These are phyloP conservation scores for Sesia bembeciformis DNA, from an alignment of 2,888 invertebrate species.

Conservation along the genomic window DNA sequence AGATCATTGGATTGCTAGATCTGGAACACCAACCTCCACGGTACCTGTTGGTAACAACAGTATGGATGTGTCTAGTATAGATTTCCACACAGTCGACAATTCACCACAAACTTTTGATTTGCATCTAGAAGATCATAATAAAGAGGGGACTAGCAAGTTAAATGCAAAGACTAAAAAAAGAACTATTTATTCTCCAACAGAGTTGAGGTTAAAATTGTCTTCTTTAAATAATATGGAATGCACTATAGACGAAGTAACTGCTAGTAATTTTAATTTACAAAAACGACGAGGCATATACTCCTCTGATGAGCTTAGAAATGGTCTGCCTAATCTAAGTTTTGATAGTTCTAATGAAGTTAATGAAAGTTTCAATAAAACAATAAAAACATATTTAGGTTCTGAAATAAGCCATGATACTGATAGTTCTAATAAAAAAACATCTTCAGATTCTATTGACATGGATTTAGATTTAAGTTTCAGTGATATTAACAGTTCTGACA, in stretches of 20 bases:
- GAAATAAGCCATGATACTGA: conserved; percentile 64
- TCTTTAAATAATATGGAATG: conserved; percentile 56
- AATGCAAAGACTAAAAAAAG: conserved; percentile 38
- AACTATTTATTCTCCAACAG: conserved; percentile 65
- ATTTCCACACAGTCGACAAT: conserved; percentile 65
- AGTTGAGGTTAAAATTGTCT: conserved; percentile 57
- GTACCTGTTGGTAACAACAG: conserved; percentile 58
- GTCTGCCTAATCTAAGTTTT: conserved; percentile 46
- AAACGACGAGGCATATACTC: conserved; percentile 75
- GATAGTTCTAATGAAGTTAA: conserved; percentile 43
- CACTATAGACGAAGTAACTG: conserved; percentile 61
- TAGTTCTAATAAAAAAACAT: conserved; percentile 65
- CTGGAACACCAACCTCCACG: conserved; percentile 64
- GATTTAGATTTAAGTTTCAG: conserved; percentile 71
- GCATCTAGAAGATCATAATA: conserved; percentile 31
- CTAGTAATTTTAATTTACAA: conserved; percentile 56
- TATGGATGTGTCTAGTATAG: conserved; percentile 56
- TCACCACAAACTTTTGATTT: conserved; percentile 42
- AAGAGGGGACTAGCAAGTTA: conserved; percentile 16
- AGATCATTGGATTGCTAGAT: conserved; percentile 69
- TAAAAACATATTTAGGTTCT: conserved; percentile 53
- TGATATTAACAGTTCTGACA: conserved; percentile 71
- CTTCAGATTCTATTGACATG: conserved; percentile 69
- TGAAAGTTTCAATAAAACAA: conserved; percentile 46
- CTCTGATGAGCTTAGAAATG: conserved; percentile 63